phyloP scores from a whole-genome alignment of 2,888 invertebrate species.

The Sepioteuthis lessoniana region DNA sequence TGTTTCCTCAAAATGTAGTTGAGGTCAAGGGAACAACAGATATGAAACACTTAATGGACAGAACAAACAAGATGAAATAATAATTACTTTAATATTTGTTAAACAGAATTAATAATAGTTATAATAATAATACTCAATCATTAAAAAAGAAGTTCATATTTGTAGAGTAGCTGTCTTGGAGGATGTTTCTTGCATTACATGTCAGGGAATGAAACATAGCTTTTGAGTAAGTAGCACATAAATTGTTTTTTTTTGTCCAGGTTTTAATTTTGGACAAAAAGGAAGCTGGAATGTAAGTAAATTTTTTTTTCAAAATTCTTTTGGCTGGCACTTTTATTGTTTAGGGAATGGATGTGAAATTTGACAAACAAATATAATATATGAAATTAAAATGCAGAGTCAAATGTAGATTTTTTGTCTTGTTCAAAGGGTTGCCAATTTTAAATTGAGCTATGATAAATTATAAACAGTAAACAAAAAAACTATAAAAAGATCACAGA shows the following conservation, averaged over 20 bases:
- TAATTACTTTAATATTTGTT: not conserved
- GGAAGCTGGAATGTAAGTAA: not conserved
- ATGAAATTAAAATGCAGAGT: not conserved
- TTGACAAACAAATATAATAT: not conserved
- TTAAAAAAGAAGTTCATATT: not conserved
- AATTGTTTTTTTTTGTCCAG: not conserved
- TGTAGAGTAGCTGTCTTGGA: not conserved
- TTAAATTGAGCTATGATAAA: not conserved
- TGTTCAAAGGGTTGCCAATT: not conserved
- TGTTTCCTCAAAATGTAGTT: not conserved
- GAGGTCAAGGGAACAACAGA: not conserved
- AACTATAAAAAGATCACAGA: not conserved
- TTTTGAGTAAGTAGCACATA: not conserved
- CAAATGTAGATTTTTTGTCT: not conserved
- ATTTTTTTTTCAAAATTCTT: not conserved
- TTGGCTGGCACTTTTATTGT: constrained; percentile 11
- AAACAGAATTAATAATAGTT: not conserved
- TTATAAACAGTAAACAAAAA: not conserved
- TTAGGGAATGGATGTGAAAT: not conserved
- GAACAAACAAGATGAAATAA: not conserved
- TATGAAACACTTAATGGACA: not conserved
- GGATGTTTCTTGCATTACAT: constrained; percentile 14
- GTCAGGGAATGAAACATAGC: not conserved
- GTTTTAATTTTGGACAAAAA: not conserved
- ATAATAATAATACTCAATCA: not conserved